Percentiles rank a stretch among this genome's conserved stretches.
phyloP scores from a whole-genome alignment of 2,888 invertebrate genomes.

The Coenonympha glycerion region DNA sequence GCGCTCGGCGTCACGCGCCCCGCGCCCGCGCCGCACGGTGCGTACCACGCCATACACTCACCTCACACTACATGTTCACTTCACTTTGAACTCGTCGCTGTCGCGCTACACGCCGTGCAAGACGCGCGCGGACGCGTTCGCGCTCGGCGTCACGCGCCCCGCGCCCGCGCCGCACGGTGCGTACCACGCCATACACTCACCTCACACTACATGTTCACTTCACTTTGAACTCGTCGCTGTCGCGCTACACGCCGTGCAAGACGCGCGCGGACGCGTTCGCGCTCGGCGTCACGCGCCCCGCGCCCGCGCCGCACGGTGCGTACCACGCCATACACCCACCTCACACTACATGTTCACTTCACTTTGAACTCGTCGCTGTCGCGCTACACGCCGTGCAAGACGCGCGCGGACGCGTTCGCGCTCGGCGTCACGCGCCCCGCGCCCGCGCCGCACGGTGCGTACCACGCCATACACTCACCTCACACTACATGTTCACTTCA shows the following conservation, averaged over 20 bases:
- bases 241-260: background rate
- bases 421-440: slow-evolving; percentile 83
- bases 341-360: too few relatives aligned
- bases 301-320: slow-evolving; percentile 47
- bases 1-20: slow-evolving; percentile 40
- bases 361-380: slow-evolving; percentile 86
- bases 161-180: background rate
- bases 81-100: too few relatives aligned
- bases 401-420: slow-evolving; percentile 81
- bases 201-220: too few relatives aligned
- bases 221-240: too few relatives aligned
- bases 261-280: background rate
- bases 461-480: background rate
- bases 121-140: too few relatives aligned
- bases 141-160: too few relatives aligned
- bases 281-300: slow-evolving; percentile 41
- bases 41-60: slow-evolving; percentile 20
- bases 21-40: slow-evolving; percentile 46
- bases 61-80: too few relatives aligned
- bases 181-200: background rate
- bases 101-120: too few relatives aligned
- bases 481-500: background rate
- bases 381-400: slow-evolving; percentile 89
- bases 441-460: slow-evolving; percentile 27
- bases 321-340: background rate